phyloP scores from a whole-genome alignment of 2,888 invertebrate genomes.

The Andrena minutula region DNA sequence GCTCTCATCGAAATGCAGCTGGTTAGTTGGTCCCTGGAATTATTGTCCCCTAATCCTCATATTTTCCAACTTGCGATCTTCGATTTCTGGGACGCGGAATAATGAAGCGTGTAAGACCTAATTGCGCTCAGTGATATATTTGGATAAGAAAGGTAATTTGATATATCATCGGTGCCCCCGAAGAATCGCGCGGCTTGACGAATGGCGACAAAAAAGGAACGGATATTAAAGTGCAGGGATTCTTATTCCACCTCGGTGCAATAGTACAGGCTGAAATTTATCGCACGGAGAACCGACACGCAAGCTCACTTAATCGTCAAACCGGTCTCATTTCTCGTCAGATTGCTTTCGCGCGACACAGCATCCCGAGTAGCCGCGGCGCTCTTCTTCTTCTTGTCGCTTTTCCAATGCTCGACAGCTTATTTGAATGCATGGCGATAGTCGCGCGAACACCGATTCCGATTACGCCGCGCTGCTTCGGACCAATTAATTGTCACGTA shows the following conservation, averaged over 20 bases:
- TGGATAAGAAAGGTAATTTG: too few relatives aligned
- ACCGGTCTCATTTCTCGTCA: conserved; percentile 68
- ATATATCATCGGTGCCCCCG: too few relatives aligned
- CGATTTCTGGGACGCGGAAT: too few relatives aligned
- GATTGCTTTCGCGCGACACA: conserved; percentile 42
- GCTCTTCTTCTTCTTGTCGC: conserved; percentile 17
- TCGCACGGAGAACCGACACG: conserved; percentile 49
- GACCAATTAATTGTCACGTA: conserved; percentile 51
- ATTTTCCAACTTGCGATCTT: too few relatives aligned
- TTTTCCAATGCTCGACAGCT: conserved; percentile 47
- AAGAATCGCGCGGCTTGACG: conserved; percentile 10
- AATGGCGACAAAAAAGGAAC: background rate
- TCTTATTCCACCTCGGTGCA: conserved; percentile 22
- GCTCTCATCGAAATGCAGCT: conserved; percentile 18
- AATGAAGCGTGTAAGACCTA: background rate
- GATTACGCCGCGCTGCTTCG: conserved; percentile 47
- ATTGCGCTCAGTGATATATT: background rate
- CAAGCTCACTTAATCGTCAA: conserved; percentile 59
- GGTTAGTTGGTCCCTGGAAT: too few relatives aligned
- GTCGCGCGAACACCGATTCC: conserved; percentile 34
- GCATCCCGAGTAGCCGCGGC: conserved; percentile 22
- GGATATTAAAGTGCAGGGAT: conserved; percentile 18
- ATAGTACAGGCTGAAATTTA: conserved; percentile 45
- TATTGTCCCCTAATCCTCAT: too few relatives aligned
- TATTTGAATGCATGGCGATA: conserved; percentile 45